Conservation (phyloP, 2,797 vertebrate species). For the Hyperoplus immaculatus region DNA sequence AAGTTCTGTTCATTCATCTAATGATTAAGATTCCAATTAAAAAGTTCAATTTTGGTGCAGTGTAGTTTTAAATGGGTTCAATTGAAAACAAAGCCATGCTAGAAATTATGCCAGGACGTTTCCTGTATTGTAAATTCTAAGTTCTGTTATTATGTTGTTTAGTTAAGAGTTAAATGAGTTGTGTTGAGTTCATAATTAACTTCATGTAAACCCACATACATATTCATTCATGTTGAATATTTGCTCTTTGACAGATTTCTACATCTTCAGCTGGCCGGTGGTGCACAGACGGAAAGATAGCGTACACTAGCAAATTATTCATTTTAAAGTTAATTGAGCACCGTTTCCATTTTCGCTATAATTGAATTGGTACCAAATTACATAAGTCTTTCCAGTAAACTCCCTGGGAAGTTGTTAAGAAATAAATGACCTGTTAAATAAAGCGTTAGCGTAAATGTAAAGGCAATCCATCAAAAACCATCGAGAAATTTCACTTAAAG, state of each 20-base stretch:
- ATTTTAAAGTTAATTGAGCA: background rate
- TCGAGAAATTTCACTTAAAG: background rate
- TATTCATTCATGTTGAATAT: background rate
- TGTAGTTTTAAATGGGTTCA: background rate
- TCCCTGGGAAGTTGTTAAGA: background rate
- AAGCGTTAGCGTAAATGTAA: background rate
- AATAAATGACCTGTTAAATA: background rate
- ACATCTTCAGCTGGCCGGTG: background rate
- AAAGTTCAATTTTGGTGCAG: background rate
- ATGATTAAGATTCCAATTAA: too few relatives aligned
- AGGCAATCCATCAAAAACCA: background rate
- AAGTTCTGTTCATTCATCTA: too few relatives aligned
- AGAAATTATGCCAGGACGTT: background rate
- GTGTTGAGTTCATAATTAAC: background rate
- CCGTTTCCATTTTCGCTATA: background rate
- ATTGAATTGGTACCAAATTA: background rate
- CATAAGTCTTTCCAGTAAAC: background rate
- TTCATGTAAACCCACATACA: background rate
- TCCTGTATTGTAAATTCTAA: background rate
- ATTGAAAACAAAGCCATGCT: background rate
- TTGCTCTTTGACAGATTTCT: background rate
- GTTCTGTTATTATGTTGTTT: background rate
- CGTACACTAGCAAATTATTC: background rate
- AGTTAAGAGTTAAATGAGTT: background rate
- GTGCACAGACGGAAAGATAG: background rate